Base-by-base conservation (phyloP, 2,113 vertebrate genomes). In the Ailurus styani region DNA sequence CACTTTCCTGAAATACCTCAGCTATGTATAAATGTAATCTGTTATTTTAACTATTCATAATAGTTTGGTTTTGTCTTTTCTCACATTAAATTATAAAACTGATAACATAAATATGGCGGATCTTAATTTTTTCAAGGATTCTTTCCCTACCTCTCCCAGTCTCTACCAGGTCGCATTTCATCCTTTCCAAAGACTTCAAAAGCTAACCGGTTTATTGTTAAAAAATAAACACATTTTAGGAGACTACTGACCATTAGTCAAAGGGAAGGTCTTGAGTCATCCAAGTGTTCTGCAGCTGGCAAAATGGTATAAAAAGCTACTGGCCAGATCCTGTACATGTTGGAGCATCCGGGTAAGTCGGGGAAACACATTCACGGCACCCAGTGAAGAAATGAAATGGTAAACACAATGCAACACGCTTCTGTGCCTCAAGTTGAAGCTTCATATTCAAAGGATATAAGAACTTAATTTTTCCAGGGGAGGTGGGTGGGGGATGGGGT, bases 221-320 rank as follows among this genome's bases (percentile, higher is more conserved):
- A 86, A 98, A 96, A 66, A 98, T 98, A 97, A 70, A 55, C 14
- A 50, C 2, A 98, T 98, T 96, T 99, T 99, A 96, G 98, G 99
- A 98, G 99, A 99, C 50, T 99, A 98, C 96, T 99, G 98, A 95
- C 99, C 99, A 40, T 98, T 99, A 97, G 99, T 98, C 50, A 99
- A 99, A 98, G 98, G 98, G 66, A 98, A 99, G 96, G 98, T 98
- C 10, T 96, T 99, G 94, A 97, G 60, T 85, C 96, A 99, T 95
- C 98, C 98, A 37, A 82, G 94, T 17, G 29, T 99, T 92, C 34
- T 98, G 66, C 96, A 98, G 47, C 95, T 99, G 85, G 98, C 99
- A 93, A 98, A 98, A 93, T 99, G 99, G 78, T 98, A 99, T 9
- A 87, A 77, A 98, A 95, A 95, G 99, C 98, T 29, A 97, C 99